These are phyloP conservation scores for Protodeltote pygarga DNA, from an alignment of 2,888 invertebrate species.

Conservation along the genomic window DNA sequence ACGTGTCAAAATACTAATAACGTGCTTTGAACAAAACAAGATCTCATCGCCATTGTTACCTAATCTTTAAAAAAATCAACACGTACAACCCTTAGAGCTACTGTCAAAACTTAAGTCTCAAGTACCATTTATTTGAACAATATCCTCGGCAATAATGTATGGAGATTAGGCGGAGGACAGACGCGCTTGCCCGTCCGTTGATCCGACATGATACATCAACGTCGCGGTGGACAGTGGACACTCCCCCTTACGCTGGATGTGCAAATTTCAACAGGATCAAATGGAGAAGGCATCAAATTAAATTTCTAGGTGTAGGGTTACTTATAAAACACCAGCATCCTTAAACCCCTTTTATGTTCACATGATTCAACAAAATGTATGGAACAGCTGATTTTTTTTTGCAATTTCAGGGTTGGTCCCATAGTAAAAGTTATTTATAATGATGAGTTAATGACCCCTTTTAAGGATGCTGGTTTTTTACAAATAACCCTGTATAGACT, in stretches of 20 bases:
- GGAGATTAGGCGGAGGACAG: slow-evolving; percentile 86
- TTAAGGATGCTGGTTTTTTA: too few relatives aligned
- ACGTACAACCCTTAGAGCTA: slow-evolving; percentile 48
- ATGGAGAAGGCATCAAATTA: slow-evolving; percentile 50
- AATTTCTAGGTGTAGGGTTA: not conserved
- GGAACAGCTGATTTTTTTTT: too few relatives aligned
- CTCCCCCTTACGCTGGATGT: slow-evolving; percentile 66
- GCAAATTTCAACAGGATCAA: slow-evolving; percentile 14
- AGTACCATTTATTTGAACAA: slow-evolving; percentile 85
- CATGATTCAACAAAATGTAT: too few relatives aligned
- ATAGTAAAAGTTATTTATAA: too few relatives aligned
- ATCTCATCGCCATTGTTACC: not conserved
- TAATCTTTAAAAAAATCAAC: slow-evolving; percentile 9
- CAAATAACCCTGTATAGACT: too few relatives aligned
- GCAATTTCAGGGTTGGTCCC: too few relatives aligned
- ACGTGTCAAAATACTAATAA: slow-evolving; percentile 1
- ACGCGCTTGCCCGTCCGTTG: slow-evolving; percentile 76
- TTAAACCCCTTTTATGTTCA: too few relatives aligned
- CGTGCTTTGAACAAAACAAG: not conserved
- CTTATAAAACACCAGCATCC: too few relatives aligned
- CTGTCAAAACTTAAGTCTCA: slow-evolving; percentile 78
- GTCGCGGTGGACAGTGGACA: slow-evolving; percentile 81
- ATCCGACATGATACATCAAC: slow-evolving; percentile 87
- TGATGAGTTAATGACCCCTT: too few relatives aligned
- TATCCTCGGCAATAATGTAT: slow-evolving; percentile 82